Conservation (phyloP, 1,140 invertebrate species). For the Babylonia areolata region DNA sequence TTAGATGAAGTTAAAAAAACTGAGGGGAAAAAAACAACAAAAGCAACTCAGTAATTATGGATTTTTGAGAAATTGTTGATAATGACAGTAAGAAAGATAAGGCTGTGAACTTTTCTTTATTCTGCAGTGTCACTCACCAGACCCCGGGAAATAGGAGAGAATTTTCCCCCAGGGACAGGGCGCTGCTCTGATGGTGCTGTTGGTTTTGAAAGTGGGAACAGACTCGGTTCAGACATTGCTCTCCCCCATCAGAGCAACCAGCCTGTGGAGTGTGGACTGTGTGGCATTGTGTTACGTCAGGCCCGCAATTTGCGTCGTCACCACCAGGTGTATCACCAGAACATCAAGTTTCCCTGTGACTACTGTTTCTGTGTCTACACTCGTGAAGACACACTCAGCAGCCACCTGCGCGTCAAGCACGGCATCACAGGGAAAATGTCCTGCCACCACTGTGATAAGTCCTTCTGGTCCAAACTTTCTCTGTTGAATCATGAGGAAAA, state of each 20-base stretch:
- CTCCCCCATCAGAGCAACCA: not conserved
- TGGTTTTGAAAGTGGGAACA: not conserved
- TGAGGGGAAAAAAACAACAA: no score
- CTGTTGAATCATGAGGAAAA: not conserved
- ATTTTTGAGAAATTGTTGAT: no score
- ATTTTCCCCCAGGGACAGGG: not conserved
- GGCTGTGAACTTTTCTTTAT: not conserved
- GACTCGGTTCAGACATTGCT: not conserved
- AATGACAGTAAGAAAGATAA: not conserved
- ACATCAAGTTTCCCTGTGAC: slow-evolving; percentile 16
- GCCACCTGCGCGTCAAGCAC: not conserved
- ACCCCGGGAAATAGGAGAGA: not conserved
- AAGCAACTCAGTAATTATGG: no score
- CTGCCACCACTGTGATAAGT: not conserved
- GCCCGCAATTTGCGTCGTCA: slow-evolving; percentile 18
- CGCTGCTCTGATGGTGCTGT: not conserved
- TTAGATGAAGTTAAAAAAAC: no score
- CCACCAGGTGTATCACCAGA: slow-evolving; percentile 23
- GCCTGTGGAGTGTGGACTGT: slow-evolving; percentile 6
- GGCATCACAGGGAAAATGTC: not conserved
- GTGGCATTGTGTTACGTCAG: slow-evolving; percentile 10
- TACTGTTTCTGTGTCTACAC: slow-evolving; percentile 5
- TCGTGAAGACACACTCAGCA: slow-evolving; percentile 8
- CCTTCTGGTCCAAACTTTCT: slow-evolving; percentile 7
- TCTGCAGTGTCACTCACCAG: slow-evolving; percentile 4